A percentile compares a stretch with the other conserved stretches of the same genome.
Conservation (phyloP, 2,888 invertebrate species). For the Laspeyria flexula region DNA sequence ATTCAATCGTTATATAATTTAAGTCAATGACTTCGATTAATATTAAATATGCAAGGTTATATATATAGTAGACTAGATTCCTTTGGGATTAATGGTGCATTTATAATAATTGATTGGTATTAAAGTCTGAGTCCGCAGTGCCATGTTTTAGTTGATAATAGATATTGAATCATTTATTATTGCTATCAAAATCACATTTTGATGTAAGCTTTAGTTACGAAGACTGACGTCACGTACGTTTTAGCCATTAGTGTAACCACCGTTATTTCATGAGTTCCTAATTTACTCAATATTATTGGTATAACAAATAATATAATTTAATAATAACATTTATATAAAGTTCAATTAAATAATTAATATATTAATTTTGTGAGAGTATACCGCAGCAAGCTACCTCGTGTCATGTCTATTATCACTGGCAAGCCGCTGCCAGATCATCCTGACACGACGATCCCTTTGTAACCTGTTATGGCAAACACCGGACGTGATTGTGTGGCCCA, state of each 20-base stretch:
- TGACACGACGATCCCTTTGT: conserved; percentile 7
- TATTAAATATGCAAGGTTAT: neutral
- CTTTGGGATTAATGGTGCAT: neutral
- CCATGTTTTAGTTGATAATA: neutral
- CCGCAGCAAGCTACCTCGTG: too few relatives aligned
- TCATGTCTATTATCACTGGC: neutral
- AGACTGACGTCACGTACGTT: too few relatives aligned
- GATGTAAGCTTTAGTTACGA: too few relatives aligned
- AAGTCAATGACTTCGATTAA: conserved; percentile 2
- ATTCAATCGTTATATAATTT: neutral
- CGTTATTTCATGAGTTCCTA: too few relatives aligned
- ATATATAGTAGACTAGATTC: neutral
- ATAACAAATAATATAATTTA: too few relatives aligned
- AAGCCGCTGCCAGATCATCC: neutral
- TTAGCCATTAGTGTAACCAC: too few relatives aligned
- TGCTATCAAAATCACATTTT: too few relatives aligned
- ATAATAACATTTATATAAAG: too few relatives aligned
- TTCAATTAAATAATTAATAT: too few relatives aligned
- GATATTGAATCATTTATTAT: too few relatives aligned
- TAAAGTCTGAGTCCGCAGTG: neutral
- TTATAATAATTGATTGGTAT: neutral
- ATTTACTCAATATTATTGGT: too few relatives aligned
- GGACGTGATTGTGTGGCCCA: conserved; percentile 3
- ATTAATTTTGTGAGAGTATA: too few relatives aligned
- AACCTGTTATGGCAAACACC: neutral